Conservation (phyloP, 1,140 invertebrate genomes). For the Drusus annulatus region DNA sequence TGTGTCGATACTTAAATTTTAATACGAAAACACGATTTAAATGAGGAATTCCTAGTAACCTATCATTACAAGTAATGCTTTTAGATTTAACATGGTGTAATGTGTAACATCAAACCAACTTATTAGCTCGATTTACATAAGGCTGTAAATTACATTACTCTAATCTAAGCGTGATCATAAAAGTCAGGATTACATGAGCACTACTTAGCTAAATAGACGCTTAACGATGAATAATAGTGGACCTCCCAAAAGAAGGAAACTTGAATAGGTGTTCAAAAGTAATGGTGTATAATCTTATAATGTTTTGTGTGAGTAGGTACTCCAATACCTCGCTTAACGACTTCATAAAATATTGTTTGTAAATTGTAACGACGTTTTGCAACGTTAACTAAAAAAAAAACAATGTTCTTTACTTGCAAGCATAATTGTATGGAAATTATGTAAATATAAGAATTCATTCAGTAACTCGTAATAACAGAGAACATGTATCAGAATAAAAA, state of each 20-base stretch:
- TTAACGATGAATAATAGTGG: not conserved
- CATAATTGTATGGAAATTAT: too few species aligned
- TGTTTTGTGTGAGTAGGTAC: too few species aligned
- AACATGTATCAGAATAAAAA: too few species aligned
- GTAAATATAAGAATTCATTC: too few species aligned
- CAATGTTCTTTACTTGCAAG: too few species aligned
- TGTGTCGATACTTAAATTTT: not conserved
- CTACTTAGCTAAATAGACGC: not conserved
- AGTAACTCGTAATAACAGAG: too few species aligned
- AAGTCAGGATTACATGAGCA: not conserved
- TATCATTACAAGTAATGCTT: not conserved
- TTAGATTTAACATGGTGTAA: conserved; percentile 18
- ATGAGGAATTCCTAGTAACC: not conserved
- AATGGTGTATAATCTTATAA: too few species aligned
- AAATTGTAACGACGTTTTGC: too few species aligned
- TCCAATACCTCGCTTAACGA: too few species aligned
- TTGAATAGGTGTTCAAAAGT: too few species aligned
- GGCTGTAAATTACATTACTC: not conserved
- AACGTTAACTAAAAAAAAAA: too few species aligned
- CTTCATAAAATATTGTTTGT: too few species aligned
- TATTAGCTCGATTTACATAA: not conserved
- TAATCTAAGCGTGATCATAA: not conserved
- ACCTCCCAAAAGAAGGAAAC: not conserved
- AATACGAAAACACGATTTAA: conserved; percentile 6
- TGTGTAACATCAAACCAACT: not conserved